These are phyloP conservation scores for Paratilapia polleni DNA, from an alignment of 2,113 vertebrate species.

Conservation along the genomic window DNA sequence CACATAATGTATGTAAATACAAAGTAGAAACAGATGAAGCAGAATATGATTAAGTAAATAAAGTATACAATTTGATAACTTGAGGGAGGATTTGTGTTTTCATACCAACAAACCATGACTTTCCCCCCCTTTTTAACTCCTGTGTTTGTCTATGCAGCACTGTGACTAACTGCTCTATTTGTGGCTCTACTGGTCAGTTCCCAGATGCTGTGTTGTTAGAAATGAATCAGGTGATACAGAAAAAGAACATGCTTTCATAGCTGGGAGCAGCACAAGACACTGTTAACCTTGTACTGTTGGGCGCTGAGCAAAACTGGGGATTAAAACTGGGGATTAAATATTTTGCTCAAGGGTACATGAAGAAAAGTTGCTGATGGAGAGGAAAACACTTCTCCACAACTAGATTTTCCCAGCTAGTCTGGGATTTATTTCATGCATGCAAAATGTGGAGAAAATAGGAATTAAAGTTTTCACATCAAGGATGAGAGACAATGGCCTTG, in stretches of 20 bases:
- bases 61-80: background rate
- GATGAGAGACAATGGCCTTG: slow-evolving; percentile 42
- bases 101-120: background rate
- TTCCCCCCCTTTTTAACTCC: rapidly evolving
- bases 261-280: background rate
- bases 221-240: background rate
- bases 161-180: background rate
- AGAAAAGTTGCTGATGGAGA: slow-evolving; percentile 35
- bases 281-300: slow-evolving; percentile 39
- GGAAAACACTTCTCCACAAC: slow-evolving; percentile 3
- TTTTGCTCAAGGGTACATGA: slow-evolving; percentile 44
- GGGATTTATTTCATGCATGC: slow-evolving; percentile 40
- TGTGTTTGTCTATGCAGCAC: background rate
- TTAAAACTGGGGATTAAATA: slow-evolving; percentile 52
- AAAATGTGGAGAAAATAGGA: slow-evolving; percentile 42
- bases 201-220: background rate
- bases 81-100: slow-evolving; percentile 1
- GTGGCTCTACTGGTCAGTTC: background rate
- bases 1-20: background rate
- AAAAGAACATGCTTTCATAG: background rate
- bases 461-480: slow-evolving; percentile 50
- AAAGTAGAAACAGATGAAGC: slow-evolving; percentile 1
- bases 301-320: slow-evolving; percentile 18
- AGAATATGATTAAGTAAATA: background rate
- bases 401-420: background rate